Base-by-base conservation (phyloP, 2,113 vertebrate genomes). In the Colistium nudipinnis region DNA sequence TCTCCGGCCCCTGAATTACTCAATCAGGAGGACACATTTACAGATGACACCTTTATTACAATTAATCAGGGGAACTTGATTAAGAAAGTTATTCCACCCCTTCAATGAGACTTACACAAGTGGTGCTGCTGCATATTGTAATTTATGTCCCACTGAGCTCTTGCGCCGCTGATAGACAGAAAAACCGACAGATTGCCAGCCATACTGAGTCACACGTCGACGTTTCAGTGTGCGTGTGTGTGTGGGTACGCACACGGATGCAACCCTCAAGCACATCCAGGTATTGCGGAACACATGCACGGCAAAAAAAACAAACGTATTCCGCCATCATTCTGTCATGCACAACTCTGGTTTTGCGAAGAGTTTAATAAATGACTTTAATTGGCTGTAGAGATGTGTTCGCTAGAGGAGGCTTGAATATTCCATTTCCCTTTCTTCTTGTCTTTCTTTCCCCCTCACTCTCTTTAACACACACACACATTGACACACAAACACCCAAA, bases 51-150 rank as follows among this genome's bases (percentile, higher is more conserved):
- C 91, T 94, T 94, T 91, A 93, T 91, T 93, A 94, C 94, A 97
- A 96, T 95, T 95, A 95, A 96, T 94, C 94, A 94, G 92, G 84
- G 91, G 86, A 89, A 89, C 90, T 89, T 96, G 93, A 95, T 96
- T 93, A 96, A 96, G 94, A 93, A 93, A 93, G 90, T 92, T 92
- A 91, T 89, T 89, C 87, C 92, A 91, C 91, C 91, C 90, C 91
- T 91, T 82, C 76, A 81, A 70, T 89, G 85, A 89, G 87, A 86
- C 81, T 85, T 86, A 77, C 88, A 74, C 81, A 82, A 91, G 79
- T 88, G 89, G 83, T 80, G 82, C 91, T 78, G 87, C 83, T 76
- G 83, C 80, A 87, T 87, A 87, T 85, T 89, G 83, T 84, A 87
- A 89, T 89, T 90, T 86, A 88, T 88, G 82, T 90, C 87, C 85